Evolutionary conservation across 2,888 invertebrate genomes (phyloP), one percentile per base, ranked within the genome.

Genomic region (Kryphioiulus occultus): DNA sequence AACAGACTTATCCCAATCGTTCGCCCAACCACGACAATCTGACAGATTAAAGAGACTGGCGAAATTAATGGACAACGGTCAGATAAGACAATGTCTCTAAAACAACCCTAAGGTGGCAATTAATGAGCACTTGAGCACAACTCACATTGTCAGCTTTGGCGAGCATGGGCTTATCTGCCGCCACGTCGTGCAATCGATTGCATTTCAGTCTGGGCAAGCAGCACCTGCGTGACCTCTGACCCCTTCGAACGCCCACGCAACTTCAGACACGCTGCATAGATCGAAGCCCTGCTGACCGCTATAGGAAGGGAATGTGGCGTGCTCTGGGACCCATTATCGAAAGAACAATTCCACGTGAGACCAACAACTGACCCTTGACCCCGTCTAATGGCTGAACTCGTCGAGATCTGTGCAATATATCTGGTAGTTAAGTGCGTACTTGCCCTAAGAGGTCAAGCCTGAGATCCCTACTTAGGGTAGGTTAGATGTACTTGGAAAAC

Each of bases 61-160:
- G 26, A 26, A 68, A 68, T 68, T 68, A 68, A 68, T 68, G 68
- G 68, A 26, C 68, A 22, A 35, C 68, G 22, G 10, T 22, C 22
- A 22, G 68, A 68, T 68, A 68, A 68, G 68, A 26, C 68, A 68
- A 68, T 68, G 68, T 68, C 68, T 5, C 22, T 68, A 68, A 68
- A 68, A 68, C 68, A 22, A 68, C 22, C 68, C 68, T 26, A 68
- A 68, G 68, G 22, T 68, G 22, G 68, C 68, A 26, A 68, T 68
- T 68, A 68, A 68, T 68, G 68, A 68, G 68, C 68, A 68, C 26
- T 68, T 68, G 68, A 68, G 68, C 68, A 68, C 68, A 68, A 68
- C 68, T 68, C 68, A 68, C 68, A 68, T 26, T 68, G 68, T 10
- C 68, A 26, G 68, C 26, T 22, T 1, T 68, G 53, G 2, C 53